Percentiles rank a stretch among this genome's conserved stretches.
These are phyloP conservation scores for Megaleporinus macrocephalus DNA, from an alignment of 2,113 vertebrate species.

Conservation along the genomic window DNA sequence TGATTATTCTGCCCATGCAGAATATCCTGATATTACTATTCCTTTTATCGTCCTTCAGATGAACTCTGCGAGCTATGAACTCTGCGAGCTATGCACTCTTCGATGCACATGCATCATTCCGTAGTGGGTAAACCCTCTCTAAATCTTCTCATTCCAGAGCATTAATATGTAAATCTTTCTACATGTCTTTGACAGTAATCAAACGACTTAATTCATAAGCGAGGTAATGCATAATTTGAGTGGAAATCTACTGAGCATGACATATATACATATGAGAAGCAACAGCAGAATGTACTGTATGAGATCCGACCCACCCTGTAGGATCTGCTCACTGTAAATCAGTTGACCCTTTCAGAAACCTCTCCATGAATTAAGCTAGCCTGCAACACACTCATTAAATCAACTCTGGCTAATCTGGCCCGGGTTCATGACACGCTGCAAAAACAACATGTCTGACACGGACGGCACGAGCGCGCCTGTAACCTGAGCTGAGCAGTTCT, in stretches of 20 bases:
- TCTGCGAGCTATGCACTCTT: too few relatives aligned
- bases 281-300: constrained; percentile 36
- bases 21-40: too few relatives aligned
- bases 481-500: constrained; percentile 64
- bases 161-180: neutral
- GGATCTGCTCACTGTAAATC: constrained; percentile 47
- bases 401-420: constrained; percentile 57
- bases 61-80: too few relatives aligned
- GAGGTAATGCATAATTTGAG: constrained; percentile 21
- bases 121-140: neutral
- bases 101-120: neutral
- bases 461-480: constrained; percentile 59
- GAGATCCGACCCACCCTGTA: constrained; percentile 40
- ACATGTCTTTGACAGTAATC: constrained; percentile 33
- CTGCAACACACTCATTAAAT: constrained; percentile 52
- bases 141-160: neutral
- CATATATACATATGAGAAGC: constrained; percentile 21
- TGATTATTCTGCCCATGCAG: too few relatives aligned
- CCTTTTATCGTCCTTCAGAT: too few relatives aligned
- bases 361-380: constrained; percentile 49
- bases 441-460: constrained; percentile 60
- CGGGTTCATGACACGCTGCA: constrained; percentile 53
- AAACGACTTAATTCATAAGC: constrained; percentile 35
- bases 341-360: constrained; percentile 55
- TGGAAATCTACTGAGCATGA: constrained; percentile 49